Evolutionary conservation across 2,113 vertebrate genomes (phyloP).

Genomic region (Lepus americanus): DNA sequence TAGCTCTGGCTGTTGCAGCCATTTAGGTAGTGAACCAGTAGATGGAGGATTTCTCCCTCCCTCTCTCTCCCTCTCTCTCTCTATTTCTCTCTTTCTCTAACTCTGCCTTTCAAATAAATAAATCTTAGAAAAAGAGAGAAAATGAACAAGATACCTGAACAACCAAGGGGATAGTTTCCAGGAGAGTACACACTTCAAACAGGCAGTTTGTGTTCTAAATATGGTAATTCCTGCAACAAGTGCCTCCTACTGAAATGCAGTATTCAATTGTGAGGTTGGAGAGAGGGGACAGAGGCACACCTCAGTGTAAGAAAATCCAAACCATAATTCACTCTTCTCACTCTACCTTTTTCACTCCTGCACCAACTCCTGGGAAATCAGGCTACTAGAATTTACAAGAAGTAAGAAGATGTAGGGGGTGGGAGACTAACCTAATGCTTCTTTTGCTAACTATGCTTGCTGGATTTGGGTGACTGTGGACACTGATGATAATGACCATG

Average conservation of each 20-base stretch:
- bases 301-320: background rate
- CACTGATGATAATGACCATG: constrained; percentile 8
- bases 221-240: background rate
- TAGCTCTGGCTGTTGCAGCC: too few relatives aligned
- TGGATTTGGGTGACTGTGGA: background rate
- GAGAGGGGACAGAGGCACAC: background rate
- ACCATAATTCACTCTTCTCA: constrained; percentile 20
- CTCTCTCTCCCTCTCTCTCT: too few relatives aligned
- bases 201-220: background rate
- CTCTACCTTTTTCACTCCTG: background rate
- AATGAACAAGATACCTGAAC: background rate
- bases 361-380: constrained; percentile 20
- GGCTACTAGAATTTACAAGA: background rate
- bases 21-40: too few relatives aligned
- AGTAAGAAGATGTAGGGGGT: background rate
- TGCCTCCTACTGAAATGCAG: background rate
- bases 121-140: background rate
- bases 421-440: constrained; percentile 14
- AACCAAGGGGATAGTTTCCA: background rate
- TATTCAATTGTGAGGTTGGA: background rate
- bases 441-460: background rate
- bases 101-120: too few relatives aligned
- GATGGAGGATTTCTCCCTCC: too few relatives aligned
- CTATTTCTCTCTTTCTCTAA: too few relatives aligned
- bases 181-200: background rate